Percentiles rank a stretch among this genome's conserved stretches.
Conservation (phyloP, 37 sponge, comb jelly and placozoan genomes). For the Aplysina aerophoba region DNA sequence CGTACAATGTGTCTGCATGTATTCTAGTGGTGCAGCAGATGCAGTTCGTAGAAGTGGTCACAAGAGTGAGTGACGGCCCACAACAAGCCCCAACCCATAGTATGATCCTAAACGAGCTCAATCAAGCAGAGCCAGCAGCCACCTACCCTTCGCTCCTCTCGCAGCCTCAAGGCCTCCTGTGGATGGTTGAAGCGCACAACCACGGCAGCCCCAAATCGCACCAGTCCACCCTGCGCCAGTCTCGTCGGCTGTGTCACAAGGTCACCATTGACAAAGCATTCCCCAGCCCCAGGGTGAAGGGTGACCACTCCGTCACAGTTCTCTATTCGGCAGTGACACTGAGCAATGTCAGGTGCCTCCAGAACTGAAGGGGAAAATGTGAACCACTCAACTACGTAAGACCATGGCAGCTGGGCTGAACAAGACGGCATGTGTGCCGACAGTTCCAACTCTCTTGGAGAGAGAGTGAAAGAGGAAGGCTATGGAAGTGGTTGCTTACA, state of each 20-base stretch:
- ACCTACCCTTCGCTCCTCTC: constrained; percentile 24
- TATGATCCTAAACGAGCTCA: too few relatives aligned
- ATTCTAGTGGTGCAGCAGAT: too few relatives aligned
- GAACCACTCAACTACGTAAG: too few relatives aligned
- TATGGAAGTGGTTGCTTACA: too few relatives aligned
- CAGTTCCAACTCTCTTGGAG: too few relatives aligned
- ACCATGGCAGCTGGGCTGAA: too few relatives aligned
- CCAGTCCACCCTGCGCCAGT: constrained; percentile 51
- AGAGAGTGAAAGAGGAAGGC: too few relatives aligned
- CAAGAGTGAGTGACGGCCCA: too few relatives aligned
- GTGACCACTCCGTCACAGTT: constrained; percentile 24
- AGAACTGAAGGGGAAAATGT: constrained; percentile 38
- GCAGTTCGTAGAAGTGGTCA: too few relatives aligned
- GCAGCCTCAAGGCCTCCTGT: constrained; percentile 52
- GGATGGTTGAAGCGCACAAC: constrained; percentile 80
- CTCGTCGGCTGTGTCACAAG: constrained; percentile 1
- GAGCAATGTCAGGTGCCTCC: constrained; percentile 29
- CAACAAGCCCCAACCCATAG: too few relatives aligned
- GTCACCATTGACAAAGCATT: constrained; percentile 49
- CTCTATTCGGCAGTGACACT: constrained; percentile 46
- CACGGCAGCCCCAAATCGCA: constrained; percentile 52
- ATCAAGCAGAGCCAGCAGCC: background rate
- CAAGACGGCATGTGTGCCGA: too few relatives aligned
- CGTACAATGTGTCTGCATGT: too few relatives aligned
- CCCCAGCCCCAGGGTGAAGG: constrained; percentile 38